Base-by-base conservation (phyloP, 2,888 invertebrate genomes). In the Dynastes maya region DNA sequence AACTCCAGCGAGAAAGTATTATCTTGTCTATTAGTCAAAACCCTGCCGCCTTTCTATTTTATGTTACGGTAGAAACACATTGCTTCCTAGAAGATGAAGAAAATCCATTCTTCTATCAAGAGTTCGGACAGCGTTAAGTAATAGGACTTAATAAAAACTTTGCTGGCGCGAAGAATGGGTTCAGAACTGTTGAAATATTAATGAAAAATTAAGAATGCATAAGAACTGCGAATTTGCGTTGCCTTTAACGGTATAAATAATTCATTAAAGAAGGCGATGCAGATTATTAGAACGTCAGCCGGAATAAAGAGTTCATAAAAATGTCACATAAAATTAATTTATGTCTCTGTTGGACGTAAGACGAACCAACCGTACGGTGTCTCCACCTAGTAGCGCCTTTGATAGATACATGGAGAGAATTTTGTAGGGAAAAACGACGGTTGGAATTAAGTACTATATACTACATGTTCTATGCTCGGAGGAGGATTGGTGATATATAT, bases 301-400 rank as follows among this genome's bases (percentile, higher is more conserved):
- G 51, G 64, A 49, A 53, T 72, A 55, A 72, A 49, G 51, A 72
- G 53, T 72, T 72, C 64, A 72, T 78, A 72, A 78, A 78, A 65
- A 64, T 78, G 64, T 63, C 68, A 61, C 70, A 70, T 77, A 70
- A 70, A 70, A 58, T 77, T 61, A 77, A 77, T 77, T 77, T 77
- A 77, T 70, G 68, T 65, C n/a, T 40, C 37, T 58, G 37, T 74
- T 6, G 55, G 27, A 64, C 27, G 32, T 4, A 13, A 64, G 37
- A 64, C 22, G 16, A 11, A 45, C 45, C 45, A 8, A 45, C 45
- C 45, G 65, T 29, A 65, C 27, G 65, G 9, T 27, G 65, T 1
- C 11, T 45, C 45, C 45, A 45, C 8, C 65, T 8, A 45, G 45
- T 0, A 45, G 45, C 45, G 45, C 11, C 45, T 45, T 45, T 45